Conservation (phyloP, 2,113 vertebrate genomes). For the Sander vitreus region DNA sequence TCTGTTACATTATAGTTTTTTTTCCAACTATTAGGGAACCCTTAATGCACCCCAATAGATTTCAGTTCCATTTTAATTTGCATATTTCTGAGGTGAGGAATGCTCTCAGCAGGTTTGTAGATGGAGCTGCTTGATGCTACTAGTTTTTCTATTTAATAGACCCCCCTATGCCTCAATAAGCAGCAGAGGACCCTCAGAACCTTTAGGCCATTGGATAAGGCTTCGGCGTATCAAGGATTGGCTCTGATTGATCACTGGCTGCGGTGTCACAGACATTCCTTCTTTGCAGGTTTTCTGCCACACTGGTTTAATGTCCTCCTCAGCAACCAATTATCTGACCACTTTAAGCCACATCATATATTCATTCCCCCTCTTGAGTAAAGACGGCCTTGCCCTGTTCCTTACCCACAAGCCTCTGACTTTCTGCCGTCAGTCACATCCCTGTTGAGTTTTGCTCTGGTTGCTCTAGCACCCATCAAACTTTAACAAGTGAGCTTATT, state of each 20-base stretch:
- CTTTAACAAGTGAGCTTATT: background rate
- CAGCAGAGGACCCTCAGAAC: slow-evolving; percentile 32
- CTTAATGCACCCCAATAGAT: slow-evolving; percentile 20
- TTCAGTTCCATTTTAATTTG: slow-evolving; percentile 49
- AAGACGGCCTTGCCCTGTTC: background rate
- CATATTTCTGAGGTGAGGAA: slow-evolving; percentile 30
- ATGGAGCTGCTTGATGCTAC: slow-evolving; percentile 16
- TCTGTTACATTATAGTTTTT: slow-evolving; percentile 12
- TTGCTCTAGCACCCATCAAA: slow-evolving; percentile 1
- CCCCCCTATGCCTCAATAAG: slow-evolving; percentile 7
- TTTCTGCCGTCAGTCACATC: background rate
- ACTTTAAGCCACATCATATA: background rate
- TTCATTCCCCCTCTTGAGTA: background rate
- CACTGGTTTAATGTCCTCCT: slow-evolving; percentile 41
- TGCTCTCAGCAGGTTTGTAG: background rate
- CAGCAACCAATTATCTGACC: slow-evolving; percentile 22
- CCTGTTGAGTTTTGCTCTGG: slow-evolving; percentile 14
- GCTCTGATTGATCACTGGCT: slow-evolving; percentile 36
- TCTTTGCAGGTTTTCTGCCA: slow-evolving; percentile 19
- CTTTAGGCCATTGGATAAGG: slow-evolving; percentile 62
- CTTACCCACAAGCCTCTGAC: background rate
- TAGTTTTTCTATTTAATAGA: slow-evolving; percentile 29
- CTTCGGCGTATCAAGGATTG: slow-evolving; percentile 38
- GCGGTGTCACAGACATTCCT: slow-evolving; percentile 11
- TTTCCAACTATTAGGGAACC: slow-evolving; percentile 13